phyloP scores from a whole-genome alignment of 2,888 invertebrate genomes.

The Drosophila paracracens region DNA sequence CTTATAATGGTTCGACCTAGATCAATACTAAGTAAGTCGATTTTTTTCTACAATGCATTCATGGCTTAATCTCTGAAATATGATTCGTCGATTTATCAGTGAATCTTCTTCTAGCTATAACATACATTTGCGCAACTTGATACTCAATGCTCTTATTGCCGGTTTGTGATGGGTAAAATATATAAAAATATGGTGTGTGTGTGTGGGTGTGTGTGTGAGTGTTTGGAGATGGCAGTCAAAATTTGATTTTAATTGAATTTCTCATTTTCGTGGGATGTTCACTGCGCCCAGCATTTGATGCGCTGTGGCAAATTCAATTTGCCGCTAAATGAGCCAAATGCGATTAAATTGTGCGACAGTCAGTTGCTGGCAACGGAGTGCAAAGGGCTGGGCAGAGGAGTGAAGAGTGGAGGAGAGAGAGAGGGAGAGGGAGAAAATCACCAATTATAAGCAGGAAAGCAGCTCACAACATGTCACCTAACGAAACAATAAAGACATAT shows the following conservation, averaged over 20 bases:
- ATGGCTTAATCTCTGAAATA: not conserved
- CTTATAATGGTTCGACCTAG: not conserved
- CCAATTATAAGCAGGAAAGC: constrained; percentile 16
- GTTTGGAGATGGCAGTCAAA: constrained; percentile 48
- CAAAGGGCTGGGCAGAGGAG: constrained; percentile 10
- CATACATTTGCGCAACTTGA: not conserved
- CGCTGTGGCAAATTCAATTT: constrained; percentile 72
- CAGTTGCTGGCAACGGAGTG: not conserved
- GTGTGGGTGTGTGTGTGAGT: not conserved
- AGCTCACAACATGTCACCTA: constrained; percentile 37
- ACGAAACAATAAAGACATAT: constrained; percentile 37
- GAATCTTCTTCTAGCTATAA: not conserved
- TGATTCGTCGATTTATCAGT: not conserved
- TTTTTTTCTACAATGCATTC: not conserved
- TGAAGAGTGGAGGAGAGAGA: constrained; percentile 11
- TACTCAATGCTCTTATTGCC: not conserved
- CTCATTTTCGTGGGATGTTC: constrained; percentile 56
- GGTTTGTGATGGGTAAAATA: not conserved
- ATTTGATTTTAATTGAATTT: constrained; percentile 78
- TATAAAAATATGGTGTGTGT: not conserved
- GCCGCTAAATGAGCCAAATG: constrained; percentile 76
- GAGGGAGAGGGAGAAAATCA: constrained; percentile 1
- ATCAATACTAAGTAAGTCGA: not conserved
- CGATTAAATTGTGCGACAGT: constrained; percentile 66
- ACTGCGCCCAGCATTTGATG: constrained; percentile 19